These are phyloP conservation scores for Astyanax mexicanus DNA, from an alignment of 2,797 vertebrate species.

Conservation along the genomic window DNA sequence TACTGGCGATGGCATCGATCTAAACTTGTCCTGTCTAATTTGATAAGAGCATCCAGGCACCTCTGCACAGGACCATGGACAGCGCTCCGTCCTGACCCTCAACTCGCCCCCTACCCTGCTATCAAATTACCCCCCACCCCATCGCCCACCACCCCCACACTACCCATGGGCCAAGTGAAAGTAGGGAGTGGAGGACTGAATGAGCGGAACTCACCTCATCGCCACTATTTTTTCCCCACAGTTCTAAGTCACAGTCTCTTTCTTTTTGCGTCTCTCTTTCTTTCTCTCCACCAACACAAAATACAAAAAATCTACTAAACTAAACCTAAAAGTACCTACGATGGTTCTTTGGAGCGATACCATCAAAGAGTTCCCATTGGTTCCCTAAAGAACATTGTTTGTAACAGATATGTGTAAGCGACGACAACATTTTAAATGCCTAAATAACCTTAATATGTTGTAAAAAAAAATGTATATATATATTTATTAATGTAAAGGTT, in stretches of 20 bases:
- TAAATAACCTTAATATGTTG: no score
- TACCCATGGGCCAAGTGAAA: conserved; percentile 63
- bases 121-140: conserved; percentile 72
- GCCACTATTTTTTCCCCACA: background rate
- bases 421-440: no score
- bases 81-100: conserved; percentile 83
- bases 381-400: no score
- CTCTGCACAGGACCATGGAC: conserved; percentile 92
- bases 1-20: conserved; percentile 81
- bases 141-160: conserved; percentile 53
- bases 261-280: conserved; percentile 1
- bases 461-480: no score
- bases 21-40: conserved; percentile 83
- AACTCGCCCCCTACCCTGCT: conserved; percentile 65
- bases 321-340: background rate
- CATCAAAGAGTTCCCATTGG: no score
- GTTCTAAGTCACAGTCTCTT: background rate
- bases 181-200: conserved; percentile 43
- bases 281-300: background rate
- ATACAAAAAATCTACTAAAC: no score
- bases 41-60: conserved; percentile 80
- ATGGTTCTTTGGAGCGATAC: no score
- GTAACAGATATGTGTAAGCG: no score
- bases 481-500: no score
- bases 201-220: background rate